A percentile compares a stretch with the other conserved stretches of the same genome.
Conservation (phyloP, 2,888 invertebrate species). For the Eudemis profundana region DNA sequence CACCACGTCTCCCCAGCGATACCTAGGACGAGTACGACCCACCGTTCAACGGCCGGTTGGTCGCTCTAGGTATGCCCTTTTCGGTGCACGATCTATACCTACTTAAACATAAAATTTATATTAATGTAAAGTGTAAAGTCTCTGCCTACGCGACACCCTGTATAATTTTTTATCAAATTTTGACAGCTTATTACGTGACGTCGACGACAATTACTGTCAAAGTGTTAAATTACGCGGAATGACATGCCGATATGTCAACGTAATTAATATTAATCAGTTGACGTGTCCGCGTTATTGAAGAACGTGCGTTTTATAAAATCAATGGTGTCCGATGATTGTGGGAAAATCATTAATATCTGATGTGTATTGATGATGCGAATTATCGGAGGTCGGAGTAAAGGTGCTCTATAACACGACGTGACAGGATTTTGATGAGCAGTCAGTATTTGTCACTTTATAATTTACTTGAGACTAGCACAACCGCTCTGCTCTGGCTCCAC, state of each 20-base stretch:
- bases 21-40: too few relatives aligned
- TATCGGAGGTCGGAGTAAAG: slow-evolving; percentile 3
- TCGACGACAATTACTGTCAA: slow-evolving; percentile 40
- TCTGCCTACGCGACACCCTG: slow-evolving; percentile 22
- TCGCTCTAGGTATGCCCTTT: too few relatives aligned
- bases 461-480: too few relatives aligned
- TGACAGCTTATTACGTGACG: slow-evolving; percentile 41
- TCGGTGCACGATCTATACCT: neutral
- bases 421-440: slow-evolving; percentile 6
- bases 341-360: slow-evolving; percentile 28
- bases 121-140: too few relatives aligned
- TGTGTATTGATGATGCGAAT: slow-evolving; percentile 31
- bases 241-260: slow-evolving; percentile 32
- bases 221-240: slow-evolving; percentile 41
- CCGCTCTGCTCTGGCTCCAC: too few relatives aligned
- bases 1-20: too few relatives aligned
- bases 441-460: neutral
- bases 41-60: too few relatives aligned
- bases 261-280: slow-evolving; percentile 52
- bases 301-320: slow-evolving; percentile 25
- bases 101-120: neutral
- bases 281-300: slow-evolving; percentile 46
- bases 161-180: slow-evolving; percentile 39
- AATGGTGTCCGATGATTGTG: slow-evolving; percentile 7
- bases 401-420: neutral